Evolutionary conservation across 35 echinoderm and acorn worm genomes (phyloP).

Genomic region (Diadema setosum): DNA sequence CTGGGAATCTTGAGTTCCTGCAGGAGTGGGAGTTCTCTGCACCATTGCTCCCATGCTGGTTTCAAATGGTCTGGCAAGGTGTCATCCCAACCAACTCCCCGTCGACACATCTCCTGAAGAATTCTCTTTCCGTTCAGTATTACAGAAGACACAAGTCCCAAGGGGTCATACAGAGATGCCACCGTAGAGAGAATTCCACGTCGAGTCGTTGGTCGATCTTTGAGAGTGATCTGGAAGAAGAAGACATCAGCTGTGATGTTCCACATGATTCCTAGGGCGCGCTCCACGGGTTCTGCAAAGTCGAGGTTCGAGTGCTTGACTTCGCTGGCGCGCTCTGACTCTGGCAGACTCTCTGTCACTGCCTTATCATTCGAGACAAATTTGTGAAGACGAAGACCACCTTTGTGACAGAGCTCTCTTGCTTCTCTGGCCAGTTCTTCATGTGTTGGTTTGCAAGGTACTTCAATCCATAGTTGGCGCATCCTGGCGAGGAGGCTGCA

Average conservation of each 20-base stretch:
- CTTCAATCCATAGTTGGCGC: constrained; percentile 72
- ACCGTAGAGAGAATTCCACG: constrained; percentile 38
- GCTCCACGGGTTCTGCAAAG: constrained; percentile 3
- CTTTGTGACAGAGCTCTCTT: neutral
- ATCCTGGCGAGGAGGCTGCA: constrained; percentile 64
- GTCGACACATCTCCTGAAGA: constrained; percentile 65
- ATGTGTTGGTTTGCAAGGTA: constrained; percentile 20
- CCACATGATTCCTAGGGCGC: constrained; percentile 26
- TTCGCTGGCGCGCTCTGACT: neutral
- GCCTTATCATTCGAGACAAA: constrained; percentile 34
- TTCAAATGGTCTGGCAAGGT: constrained; percentile 19
- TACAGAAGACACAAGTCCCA: constrained; percentile 55
- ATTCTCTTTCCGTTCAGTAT: constrained; percentile 56
- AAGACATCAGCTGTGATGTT: constrained; percentile 15
- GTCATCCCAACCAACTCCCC: constrained; percentile 66
- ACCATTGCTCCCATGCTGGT: constrained; percentile 49
- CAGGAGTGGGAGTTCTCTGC: constrained; percentile 47
- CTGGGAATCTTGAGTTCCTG: constrained; percentile 5
- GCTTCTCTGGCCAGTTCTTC: constrained; percentile 26
- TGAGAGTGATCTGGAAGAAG: constrained; percentile 25
- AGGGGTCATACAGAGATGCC: constrained; percentile 68
- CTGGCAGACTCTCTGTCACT: constrained; percentile 31
- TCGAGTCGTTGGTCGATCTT: constrained; percentile 27
- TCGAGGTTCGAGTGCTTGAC: constrained; percentile 7
- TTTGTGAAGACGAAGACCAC: constrained; percentile 38